These are phyloP conservation scores for Alfaro cultratus DNA, from an alignment of 2,797 vertebrate genomes.

Conservation along the genomic window DNA sequence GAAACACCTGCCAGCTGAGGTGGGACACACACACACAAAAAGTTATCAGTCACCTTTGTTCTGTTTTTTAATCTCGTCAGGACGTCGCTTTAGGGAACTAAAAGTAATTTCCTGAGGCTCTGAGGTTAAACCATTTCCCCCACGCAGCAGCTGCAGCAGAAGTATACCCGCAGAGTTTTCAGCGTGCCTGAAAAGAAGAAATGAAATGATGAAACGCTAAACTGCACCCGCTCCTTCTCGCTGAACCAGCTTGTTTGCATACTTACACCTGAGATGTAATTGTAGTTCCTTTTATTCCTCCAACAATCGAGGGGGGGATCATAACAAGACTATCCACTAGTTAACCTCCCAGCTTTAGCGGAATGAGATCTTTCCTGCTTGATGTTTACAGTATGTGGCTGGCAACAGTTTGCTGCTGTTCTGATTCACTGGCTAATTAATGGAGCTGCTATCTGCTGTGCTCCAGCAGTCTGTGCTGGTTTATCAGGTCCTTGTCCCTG, in stretches of 20 bases:
- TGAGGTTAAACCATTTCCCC: constrained; percentile 8
- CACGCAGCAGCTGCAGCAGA: neutral
- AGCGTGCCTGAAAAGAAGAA: neutral
- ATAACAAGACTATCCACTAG: constrained; percentile 5
- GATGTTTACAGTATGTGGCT: neutral
- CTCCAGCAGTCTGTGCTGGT: constrained; percentile 23
- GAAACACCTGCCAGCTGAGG: neutral
- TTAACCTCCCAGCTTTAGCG: constrained; percentile 11
- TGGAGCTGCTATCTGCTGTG: constrained; percentile 14
- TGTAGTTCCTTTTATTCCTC: constrained; percentile 8
- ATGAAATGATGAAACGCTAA: constrained; percentile 30
- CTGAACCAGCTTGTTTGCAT: constrained; percentile 64
- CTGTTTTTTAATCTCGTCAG: neutral
- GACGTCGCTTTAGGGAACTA: constrained; percentile 32
- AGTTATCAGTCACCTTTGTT: neutral
- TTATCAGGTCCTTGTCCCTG: constrained; percentile 33
- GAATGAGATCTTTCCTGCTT: neutral
- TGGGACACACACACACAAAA: neutral
- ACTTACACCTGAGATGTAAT: constrained; percentile 26
- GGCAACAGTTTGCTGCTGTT: constrained; percentile 8
- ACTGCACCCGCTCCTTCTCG: constrained; percentile 23
- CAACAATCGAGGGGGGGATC: neutral
- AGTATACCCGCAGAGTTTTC: neutral
- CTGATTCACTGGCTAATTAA: constrained; percentile 13
- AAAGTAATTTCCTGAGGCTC: constrained; percentile 11